Conservation (phyloP, 2,113 vertebrate genomes). For the Chaenogobius annularis region DNA sequence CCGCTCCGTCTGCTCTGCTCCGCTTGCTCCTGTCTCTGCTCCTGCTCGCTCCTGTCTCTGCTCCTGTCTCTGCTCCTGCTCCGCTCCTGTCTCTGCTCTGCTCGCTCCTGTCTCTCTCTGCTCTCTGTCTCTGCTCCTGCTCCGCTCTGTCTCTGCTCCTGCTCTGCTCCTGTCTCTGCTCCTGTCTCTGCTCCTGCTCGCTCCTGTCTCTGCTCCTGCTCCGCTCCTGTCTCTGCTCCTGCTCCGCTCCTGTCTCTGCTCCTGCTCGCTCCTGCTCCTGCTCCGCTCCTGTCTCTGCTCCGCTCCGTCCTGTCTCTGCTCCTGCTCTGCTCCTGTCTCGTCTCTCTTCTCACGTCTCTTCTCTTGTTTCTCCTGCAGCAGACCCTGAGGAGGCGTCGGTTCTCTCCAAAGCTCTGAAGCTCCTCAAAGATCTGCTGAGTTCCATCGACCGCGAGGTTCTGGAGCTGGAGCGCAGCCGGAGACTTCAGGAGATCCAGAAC, state of each 20-base stretch:
- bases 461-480: constrained; percentile 81
- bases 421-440: constrained; percentile 86
- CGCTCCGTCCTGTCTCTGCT: neutral
- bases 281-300: neutral
- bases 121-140: too few relatives aligned
- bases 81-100: too few relatives aligned
- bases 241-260: too few relatives aligned
- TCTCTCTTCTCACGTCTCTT: neutral
- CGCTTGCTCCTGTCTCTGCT: neutral
- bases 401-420: constrained; percentile 68
- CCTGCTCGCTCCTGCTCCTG: too few relatives aligned
- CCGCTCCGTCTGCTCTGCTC: neutral
- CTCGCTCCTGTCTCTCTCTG: too few relatives aligned
- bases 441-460: constrained; percentile 87
- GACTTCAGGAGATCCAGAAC: constrained; percentile 87
- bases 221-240: too few relatives aligned
- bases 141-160: too few relatives aligned
- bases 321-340: too few relatives aligned
- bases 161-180: neutral
- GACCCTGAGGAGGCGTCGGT: constrained; percentile 80
- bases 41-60: too few relatives aligned
- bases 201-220: too few relatives aligned
- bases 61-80: too few relatives aligned
- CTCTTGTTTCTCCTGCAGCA: constrained; percentile 60
- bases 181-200: too few relatives aligned